These are phyloP conservation scores for Holcopasites calliopsidis DNA, from an alignment of 1,140 invertebrate genomes.

Conservation along the genomic window DNA sequence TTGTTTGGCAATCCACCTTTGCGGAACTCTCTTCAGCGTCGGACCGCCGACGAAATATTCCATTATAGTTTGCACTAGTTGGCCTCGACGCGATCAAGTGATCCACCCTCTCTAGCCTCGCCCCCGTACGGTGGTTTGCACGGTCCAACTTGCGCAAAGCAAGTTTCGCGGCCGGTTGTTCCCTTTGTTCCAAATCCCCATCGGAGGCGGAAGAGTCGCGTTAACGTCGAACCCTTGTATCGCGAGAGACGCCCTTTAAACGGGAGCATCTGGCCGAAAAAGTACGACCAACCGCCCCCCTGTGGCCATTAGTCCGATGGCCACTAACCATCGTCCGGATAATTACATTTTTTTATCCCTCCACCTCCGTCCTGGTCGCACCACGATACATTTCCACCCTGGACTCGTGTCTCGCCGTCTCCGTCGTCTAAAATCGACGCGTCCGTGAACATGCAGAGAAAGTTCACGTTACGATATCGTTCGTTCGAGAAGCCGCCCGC, in stretches of 20 bases:
- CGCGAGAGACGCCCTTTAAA: conserved; percentile 44
- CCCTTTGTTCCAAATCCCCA: conserved; percentile 29
- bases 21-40: background rate
- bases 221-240: conserved; percentile 68
- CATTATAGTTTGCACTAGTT: background rate
- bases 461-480: conserved; percentile 20
- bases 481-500: conserved; percentile 17
- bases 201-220: conserved; percentile 36
- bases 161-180: conserved; percentile 16
- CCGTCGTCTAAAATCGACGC: background rate
- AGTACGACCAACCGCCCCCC: conserved; percentile 32
- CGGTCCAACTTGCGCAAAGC: conserved; percentile 3
- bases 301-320: conserved; percentile 49
- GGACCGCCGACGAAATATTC: background rate
- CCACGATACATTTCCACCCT: conserved; percentile 47
- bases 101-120: background rate
- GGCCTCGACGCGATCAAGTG: background rate
- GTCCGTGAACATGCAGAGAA: conserved; percentile 22
- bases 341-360: conserved; percentile 55
- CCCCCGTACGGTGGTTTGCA: background rate
- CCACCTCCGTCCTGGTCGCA: too few species aligned
- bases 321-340: conserved; percentile 43
- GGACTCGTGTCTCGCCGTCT: too few species aligned
- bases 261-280: conserved; percentile 53
- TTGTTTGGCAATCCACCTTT: too few species aligned